Conservation (phyloP, 37 sponge, comb jelly and placozoan species). For the Axinella damicornis region DNA sequence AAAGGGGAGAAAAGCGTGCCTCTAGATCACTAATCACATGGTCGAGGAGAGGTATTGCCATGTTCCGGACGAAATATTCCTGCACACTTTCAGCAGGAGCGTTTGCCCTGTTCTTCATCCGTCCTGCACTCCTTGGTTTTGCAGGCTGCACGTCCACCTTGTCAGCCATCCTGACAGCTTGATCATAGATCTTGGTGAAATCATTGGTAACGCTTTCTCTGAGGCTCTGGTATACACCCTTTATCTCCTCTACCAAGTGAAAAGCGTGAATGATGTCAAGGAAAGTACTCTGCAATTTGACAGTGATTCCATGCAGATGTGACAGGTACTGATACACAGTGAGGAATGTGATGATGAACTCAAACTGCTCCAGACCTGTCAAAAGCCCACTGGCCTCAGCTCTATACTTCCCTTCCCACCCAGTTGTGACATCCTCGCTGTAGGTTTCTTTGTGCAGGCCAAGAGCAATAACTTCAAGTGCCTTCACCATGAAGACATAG, state of each 20-base stretch:
- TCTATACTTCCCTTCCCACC: too few species aligned
- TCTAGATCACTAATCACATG: too few species aligned
- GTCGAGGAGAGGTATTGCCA: too few species aligned
- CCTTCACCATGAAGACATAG: not conserved
- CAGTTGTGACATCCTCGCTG: not conserved
- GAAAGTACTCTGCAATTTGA: slow-evolving; percentile 34
- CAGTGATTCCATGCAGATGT: slow-evolving; percentile 44
- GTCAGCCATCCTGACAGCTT: not conserved
- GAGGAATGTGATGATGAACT: slow-evolving; percentile 14
- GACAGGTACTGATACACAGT: too few species aligned
- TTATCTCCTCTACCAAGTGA: slow-evolving; percentile 22
- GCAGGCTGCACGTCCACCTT: not conserved
- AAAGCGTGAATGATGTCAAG: slow-evolving; percentile 41
- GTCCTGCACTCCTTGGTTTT: not conserved
- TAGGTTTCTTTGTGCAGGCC: slow-evolving; percentile 5
- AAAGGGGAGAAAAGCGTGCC: too few species aligned
- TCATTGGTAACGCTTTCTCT: not conserved
- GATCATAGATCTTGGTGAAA: not conserved
- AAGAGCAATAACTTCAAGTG: slow-evolving; percentile 12
- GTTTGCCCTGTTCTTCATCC: not conserved
- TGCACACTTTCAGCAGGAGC: not conserved
- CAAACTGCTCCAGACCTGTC: too few species aligned
- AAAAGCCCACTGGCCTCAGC: too few species aligned
- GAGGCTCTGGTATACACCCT: not conserved
- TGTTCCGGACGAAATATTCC: too few species aligned